A percentile compares a stretch with the other conserved stretches of the same genome.
These are phyloP conservation scores for Spizella passerina DNA, from an alignment of 2,797 vertebrate genomes.

Conservation along the genomic window DNA sequence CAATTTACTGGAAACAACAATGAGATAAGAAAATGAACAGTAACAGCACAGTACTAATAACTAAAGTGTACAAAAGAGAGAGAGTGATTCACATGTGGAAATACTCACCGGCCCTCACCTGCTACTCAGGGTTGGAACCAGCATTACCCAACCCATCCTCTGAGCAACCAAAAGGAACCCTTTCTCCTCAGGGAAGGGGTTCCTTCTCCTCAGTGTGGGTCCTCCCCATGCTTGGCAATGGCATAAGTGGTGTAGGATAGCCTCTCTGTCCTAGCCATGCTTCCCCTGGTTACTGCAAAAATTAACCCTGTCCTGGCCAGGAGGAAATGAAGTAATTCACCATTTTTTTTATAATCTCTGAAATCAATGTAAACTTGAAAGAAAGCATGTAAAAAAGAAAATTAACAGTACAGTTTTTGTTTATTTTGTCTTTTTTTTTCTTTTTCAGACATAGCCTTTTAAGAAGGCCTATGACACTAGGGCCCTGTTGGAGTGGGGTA, in stretches of 20 bases:
- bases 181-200: background rate
- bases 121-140: background rate
- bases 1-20: background rate
- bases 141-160: rapidly evolving
- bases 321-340: background rate
- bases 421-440: background rate
- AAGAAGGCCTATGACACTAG: rapidly evolving
- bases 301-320: background rate
- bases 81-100: background rate
- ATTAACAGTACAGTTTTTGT: rapidly evolving
- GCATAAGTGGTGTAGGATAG: background rate
- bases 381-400: background rate
- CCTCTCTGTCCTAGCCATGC: background rate
- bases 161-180: background rate
- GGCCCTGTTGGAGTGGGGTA: background rate
- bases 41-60: background rate
- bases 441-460: background rate
- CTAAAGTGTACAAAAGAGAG: background rate
- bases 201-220: background rate
- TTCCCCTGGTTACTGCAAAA: background rate
- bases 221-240: background rate
- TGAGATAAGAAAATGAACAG: background rate
- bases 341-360: background rate
- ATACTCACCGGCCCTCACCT: background rate
- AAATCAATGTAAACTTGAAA: background rate